Base-by-base conservation (phyloP, 2,797 vertebrate species). In the Eremophila alpestris region DNA sequence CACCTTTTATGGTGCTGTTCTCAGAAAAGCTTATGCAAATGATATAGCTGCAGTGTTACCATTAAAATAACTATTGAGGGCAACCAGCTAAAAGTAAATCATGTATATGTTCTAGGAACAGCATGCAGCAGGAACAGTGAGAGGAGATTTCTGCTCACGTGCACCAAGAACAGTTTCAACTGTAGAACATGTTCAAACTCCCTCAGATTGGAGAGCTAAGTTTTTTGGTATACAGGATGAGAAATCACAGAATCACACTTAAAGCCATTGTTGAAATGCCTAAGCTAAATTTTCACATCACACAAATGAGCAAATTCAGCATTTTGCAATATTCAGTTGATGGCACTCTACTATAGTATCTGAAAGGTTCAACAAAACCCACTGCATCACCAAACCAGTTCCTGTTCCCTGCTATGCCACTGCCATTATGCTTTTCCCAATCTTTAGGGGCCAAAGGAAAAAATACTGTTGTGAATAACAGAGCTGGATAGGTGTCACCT, bases 31-130 rank as follows among this genome's bases (percentile, higher is more conserved):
- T 90, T 75, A 87, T 76, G 79, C 40, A 91, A 91, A 88, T 91
- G 48, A 91, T 17, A 81, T 69, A 89, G 59, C 73, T 79, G 69
- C 82, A 81, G 80, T 3, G 4, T 55, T 94, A 73, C 55, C 63
- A 56, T 73, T 85, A 88, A 95, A 93, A 88, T 81, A 92, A 91
- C 65, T n/a, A 45, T 2, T 70, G 62, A 55, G 65, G 89, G 67
- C 77, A 94, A 92, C 26, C n/a, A 95, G 56, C 54, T 70, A 84
- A 86, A 96, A 87, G 84, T 83, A 92, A 95, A 59, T 89, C 41
- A 41, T 23, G 32, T 77, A 30, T 71, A 54, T 65, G 40, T 86
- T 90, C 63, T 30, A 83, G 43, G 58, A 93, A 83, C 55, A 68
- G 76, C 32, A 62, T 13, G 63, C 41, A 73, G 65, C 51, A 95